Percentiles rank a stretch among this genome's conserved stretches.
These are phyloP conservation scores for Aepyceros melampus DNA, from an alignment of 2,113 vertebrate genomes.

Conservation along the genomic window DNA sequence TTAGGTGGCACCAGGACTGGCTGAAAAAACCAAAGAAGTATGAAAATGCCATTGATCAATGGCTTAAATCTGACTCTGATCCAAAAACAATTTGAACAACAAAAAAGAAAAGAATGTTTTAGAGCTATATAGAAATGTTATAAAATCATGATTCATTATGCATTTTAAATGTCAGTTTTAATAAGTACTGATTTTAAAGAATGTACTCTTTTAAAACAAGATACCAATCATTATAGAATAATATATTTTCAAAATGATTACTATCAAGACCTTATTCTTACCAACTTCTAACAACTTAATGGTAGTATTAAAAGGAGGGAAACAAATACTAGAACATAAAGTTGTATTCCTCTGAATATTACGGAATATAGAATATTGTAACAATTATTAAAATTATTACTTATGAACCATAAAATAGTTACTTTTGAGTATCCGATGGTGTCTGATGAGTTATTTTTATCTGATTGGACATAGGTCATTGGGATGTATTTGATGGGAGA, in stretches of 20 bases:
- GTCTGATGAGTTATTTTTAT: not conserved
- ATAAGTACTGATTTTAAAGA: not conserved
- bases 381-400: not conserved
- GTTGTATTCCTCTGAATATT: not conserved
- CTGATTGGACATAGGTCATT: not conserved
- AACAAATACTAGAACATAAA: not conserved
- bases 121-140: not conserved
- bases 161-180: not conserved
- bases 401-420: not conserved
- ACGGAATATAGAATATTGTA: not conserved
- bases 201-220: not conserved
- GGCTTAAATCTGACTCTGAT: conserved; percentile 77
- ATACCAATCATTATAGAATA: not conserved
- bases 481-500: not conserved
- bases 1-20: conserved; percentile 97
- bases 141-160: not conserved
- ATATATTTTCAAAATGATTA: conserved; percentile 14
- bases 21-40: conserved; percentile 82
- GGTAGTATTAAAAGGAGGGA: not conserved
- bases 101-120: not conserved
- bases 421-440: not conserved
- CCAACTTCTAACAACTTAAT: not conserved
- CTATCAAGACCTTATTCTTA: conserved; percentile 19
- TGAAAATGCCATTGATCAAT: conserved; percentile 86
- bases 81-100: not conserved